Percentiles rank a stretch among this genome's conserved stretches.
These are phyloP conservation scores for Tauraco erythrolophus DNA, from an alignment of 2,113 vertebrate species.

Conservation along the genomic window DNA sequence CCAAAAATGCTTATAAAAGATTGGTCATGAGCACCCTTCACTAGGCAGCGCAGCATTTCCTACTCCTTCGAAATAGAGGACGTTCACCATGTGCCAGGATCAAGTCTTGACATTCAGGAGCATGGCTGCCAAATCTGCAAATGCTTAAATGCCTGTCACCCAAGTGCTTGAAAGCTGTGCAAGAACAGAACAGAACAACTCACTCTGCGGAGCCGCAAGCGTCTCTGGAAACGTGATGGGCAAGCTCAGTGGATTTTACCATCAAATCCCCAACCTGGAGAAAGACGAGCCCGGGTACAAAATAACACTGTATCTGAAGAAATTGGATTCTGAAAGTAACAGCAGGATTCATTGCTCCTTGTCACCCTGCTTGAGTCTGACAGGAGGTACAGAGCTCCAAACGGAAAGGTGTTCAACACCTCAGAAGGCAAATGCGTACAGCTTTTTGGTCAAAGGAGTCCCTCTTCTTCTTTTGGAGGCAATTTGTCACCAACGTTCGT, in stretches of 20 bases:
- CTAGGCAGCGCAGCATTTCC: neutral
- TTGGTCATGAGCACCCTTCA: neutral
- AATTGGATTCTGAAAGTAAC: neutral
- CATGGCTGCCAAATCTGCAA: neutral
- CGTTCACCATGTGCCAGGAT: neutral
- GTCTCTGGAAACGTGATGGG: neutral
- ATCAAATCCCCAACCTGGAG: neutral
- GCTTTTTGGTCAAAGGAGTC: neutral
- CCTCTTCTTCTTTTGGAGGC: neutral
- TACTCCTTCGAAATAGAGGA: neutral
- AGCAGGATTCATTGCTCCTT: neutral
- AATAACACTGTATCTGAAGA: neutral
- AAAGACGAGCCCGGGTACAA: neutral
- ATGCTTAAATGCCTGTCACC: neutral
- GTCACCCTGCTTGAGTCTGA: neutral
- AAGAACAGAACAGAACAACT: neutral
- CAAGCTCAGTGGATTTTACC: neutral
- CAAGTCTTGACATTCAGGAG: neutral
- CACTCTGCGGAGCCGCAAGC: neutral
- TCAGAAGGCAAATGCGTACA: rapidly evolving
- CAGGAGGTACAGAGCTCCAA: neutral
- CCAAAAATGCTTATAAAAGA: neutral
- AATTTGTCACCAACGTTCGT: rapidly evolving
- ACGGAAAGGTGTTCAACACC: neutral
- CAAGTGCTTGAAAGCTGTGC: neutral